Percentiles rank a stretch among this genome's conserved stretches.
phyloP scores from a whole-genome alignment of 92 coral and sea anemone genomes.

The Umimayanthus kanabou region DNA sequence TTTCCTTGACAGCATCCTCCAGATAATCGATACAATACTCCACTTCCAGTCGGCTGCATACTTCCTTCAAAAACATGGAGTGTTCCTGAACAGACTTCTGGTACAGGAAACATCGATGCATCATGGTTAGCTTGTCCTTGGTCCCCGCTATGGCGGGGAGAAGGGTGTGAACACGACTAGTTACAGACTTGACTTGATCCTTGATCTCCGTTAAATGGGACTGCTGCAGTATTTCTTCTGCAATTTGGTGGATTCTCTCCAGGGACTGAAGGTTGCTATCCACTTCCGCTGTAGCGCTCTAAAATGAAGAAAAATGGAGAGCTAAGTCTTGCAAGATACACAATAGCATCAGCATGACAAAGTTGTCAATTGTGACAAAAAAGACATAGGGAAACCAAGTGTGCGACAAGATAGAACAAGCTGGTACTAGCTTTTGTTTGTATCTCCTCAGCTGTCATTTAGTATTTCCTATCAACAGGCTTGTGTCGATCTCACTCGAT shows the following conservation, averaged over 20 bases:
- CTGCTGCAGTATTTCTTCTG: conserved; percentile 56
- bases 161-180: conserved; percentile 61
- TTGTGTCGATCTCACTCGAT: no score
- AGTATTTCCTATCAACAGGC: no score
- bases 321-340: neutral
- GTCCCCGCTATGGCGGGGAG: conserved; percentile 59
- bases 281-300: conserved; percentile 55
- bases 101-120: conserved; percentile 79
- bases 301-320: neutral
- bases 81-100: conserved; percentile 82
- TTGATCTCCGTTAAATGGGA: conserved; percentile 60
- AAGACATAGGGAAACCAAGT: neutral
- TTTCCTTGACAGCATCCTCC: conserved; percentile 82
- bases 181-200: conserved; percentile 60
- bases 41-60: conserved; percentile 74
- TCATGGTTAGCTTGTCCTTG: conserved; percentile 66
- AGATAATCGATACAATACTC: conserved; percentile 78
- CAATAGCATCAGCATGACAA: neutral
- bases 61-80: conserved; percentile 80
- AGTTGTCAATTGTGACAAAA: neutral
- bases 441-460: no score
- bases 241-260: conserved; percentile 56
- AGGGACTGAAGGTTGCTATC: conserved; percentile 53
- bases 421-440: no score
- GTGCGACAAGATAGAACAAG: no score